Percentiles rank a stretch among this genome's conserved stretches.
Conservation (phyloP, 2,888 invertebrate species). For the Leptinotarsa haldemani region DNA sequence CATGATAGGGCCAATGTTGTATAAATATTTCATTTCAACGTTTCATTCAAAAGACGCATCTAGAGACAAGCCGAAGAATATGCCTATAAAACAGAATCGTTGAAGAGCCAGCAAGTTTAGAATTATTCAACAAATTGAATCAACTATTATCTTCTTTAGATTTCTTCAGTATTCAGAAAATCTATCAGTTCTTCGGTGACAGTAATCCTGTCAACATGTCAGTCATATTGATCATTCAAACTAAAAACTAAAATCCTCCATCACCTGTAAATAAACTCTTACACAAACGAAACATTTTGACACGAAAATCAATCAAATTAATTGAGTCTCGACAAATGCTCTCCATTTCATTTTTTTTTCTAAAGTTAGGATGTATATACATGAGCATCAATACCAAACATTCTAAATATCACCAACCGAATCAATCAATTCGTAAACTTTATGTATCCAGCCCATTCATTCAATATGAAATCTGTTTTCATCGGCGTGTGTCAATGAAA, state of each 20-base stretch:
- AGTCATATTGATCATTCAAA: too few species aligned
- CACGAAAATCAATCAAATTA: not conserved
- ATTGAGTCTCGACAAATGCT: not conserved
- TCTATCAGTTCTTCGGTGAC: too few species aligned
- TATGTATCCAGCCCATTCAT: not conserved
- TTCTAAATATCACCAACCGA: conserved; percentile 49
- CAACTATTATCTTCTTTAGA: too few species aligned
- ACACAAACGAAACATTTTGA: conserved; percentile 9
- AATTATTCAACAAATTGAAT: too few species aligned
- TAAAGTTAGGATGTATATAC: not conserved
- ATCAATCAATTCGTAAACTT: conserved; percentile 21
- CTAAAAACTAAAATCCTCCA: not conserved
- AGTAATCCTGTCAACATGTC: too few species aligned
- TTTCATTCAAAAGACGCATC: too few species aligned
- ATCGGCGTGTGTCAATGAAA: conserved; percentile 12
- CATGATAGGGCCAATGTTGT: too few species aligned
- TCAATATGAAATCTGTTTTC: not conserved
- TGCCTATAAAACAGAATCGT: too few species aligned
- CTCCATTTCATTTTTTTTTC: not conserved
- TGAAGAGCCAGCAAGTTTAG: too few species aligned
- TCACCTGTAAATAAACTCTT: not conserved
- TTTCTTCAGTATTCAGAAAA: too few species aligned
- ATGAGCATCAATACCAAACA: conserved; percentile 40
- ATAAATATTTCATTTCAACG: too few species aligned
- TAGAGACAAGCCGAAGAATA: too few species aligned